phyloP scores from a whole-genome alignment of 2,797 vertebrate species.

The Rhincodon typus region DNA sequence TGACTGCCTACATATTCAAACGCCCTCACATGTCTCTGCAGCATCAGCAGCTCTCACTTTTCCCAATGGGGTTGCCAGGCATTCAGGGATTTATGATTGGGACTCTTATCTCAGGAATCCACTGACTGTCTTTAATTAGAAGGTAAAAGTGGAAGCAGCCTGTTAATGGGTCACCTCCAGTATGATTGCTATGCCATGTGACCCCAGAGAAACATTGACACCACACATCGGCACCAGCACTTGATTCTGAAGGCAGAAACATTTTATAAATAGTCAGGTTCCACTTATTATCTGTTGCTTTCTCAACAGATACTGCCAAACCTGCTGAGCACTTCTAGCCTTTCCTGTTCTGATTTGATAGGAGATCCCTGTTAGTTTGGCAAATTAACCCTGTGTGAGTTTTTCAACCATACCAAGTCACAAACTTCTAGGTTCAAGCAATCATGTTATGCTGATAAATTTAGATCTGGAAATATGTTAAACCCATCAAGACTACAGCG shows the following conservation, averaged over 20 bases:
- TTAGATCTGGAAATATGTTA: neutral
- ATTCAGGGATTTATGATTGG: neutral
- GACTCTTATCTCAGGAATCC: too few relatives aligned
- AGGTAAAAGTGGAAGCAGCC: too few relatives aligned
- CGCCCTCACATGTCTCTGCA: too few relatives aligned
- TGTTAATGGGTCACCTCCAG: neutral
- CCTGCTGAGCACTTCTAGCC: neutral
- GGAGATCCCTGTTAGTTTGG: neutral
- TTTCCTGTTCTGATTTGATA: neutral
- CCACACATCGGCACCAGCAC: too few relatives aligned
- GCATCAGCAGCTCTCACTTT: neutral
- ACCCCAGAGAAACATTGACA: too few relatives aligned
- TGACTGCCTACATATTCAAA: neutral
- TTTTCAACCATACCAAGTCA: neutral
- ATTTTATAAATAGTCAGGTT: neutral
- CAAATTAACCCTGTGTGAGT: neutral
- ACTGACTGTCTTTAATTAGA: too few relatives aligned
- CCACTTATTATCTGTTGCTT: neutral
- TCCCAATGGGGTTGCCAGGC: neutral
- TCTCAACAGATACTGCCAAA: neutral
- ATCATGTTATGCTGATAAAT: neutral
- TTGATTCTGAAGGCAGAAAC: neutral
- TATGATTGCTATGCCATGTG: neutral
- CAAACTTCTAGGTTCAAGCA: neutral
- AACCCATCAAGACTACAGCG: neutral